These are phyloP conservation scores for Nephrotoma guestfalica DNA, from an alignment of 2,888 invertebrate genomes.

Conservation along the genomic window DNA sequence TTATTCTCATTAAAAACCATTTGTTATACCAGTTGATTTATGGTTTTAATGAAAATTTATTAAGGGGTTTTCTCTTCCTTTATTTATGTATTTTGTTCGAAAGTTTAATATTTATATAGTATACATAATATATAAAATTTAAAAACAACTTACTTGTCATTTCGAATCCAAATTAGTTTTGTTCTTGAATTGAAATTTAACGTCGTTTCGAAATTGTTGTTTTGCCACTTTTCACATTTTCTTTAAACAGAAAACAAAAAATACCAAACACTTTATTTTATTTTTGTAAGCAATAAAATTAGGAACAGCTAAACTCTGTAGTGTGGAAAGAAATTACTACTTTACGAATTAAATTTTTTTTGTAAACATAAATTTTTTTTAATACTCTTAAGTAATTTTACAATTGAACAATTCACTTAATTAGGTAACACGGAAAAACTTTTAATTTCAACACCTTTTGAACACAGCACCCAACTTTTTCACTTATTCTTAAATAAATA, in stretches of 20 bases:
- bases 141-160: neutral
- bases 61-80: neutral
- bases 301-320: neutral
- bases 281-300: neutral
- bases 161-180: neutral
- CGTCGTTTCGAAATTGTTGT: neutral
- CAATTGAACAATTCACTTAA: neutral
- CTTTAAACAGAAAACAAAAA: neutral
- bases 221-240: neutral
- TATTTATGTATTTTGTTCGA: neutral
- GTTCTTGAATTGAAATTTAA: neutral
- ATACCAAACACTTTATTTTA: neutral
- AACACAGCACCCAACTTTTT: neutral
- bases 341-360: neutral
- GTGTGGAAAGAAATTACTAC: neutral
- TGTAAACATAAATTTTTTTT: neutral
- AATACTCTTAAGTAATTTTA: neutral
- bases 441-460: neutral
- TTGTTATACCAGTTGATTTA: neutral
- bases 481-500: neutral
- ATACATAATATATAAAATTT: neutral
- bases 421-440: neutral
- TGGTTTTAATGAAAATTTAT: neutral
- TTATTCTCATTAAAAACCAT: neutral
- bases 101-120: neutral